Evolutionary conservation across 2,797 vertebrate genomes (phyloP), one percentile per base, ranked within the genome.

Genomic region (Apogon hyalosoma): DNA sequence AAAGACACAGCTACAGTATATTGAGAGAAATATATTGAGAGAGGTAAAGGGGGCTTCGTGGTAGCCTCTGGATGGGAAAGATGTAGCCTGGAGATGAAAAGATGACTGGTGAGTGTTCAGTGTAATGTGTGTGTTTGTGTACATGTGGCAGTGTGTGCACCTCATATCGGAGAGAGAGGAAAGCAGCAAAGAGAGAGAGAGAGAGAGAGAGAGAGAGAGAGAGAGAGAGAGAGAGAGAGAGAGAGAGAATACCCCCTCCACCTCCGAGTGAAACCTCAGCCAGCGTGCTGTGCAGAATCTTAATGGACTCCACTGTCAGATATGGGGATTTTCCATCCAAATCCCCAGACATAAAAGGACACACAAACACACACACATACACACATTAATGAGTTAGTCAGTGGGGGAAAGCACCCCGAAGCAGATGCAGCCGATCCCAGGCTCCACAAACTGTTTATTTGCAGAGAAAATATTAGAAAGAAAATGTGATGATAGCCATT

Each of bases 251-350:
- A 71, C 64, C 85, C 86, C 69, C 51, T 82, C 75, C 77, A 59
- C 63, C 75, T 79, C 51, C 15, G n/a, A 87, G 85, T 75, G 82
- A 80, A 87, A 75, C 73, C 81, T 89, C 64, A 55, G 65, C 72
- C 13, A 11, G 55, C 19, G 56, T 73, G 79, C 64, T 79, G 92
- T 89, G 86, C 80, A 83, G 92, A 93, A 93, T 93, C 74, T 87
- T 92, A 92, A 92, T 93, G 55, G 75, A 85, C 82, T 90, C 74
- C 53, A 42, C 83, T 80, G 90, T 87, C 86, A 82, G 85, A 88
- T 85, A 77, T 50, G 86, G 88, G 89, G 88, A 91, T 93, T 92
- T 92, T 93, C 90, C 87, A 86, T 85, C 66, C 65, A 79, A 82
- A 86, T 73, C 83, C 72, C 69, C 53, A 38, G 58, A 74, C 61